phyloP scores from a whole-genome alignment of 2,113 vertebrate genomes.

The Cervus canadensis region DNA sequence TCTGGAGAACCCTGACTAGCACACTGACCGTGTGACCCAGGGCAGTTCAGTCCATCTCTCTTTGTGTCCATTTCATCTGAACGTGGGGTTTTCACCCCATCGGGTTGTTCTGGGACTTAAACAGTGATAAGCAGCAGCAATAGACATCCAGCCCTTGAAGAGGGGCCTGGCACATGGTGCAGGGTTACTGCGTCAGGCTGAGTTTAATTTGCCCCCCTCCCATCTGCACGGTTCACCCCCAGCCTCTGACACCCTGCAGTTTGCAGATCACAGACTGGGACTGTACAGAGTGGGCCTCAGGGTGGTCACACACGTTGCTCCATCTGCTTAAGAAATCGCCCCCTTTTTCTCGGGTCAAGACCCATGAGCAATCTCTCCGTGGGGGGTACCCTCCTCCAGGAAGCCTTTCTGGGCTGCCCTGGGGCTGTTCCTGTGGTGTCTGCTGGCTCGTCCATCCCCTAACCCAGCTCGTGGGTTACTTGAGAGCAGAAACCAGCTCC shows the following conservation, averaged over 20 bases:
- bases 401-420: neutral
- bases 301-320: neutral
- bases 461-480: neutral
- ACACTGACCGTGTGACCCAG: neutral
- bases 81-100: neutral
- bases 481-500: neutral
- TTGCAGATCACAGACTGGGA: neutral
- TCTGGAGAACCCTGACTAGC: neutral
- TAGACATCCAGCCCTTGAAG: neutral
- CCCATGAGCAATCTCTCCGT: neutral
- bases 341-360: neutral
- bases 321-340: neutral
- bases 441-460: neutral
- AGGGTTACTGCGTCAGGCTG: rapidly evolving
- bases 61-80: neutral
- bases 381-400: neutral
- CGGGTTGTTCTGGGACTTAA: neutral
- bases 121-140: neutral
- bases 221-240: neutral
- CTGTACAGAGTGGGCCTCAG: neutral
- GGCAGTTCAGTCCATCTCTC: neutral
- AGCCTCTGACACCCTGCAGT: neutral
- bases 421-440: neutral
- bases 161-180: neutral
- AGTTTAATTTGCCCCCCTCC: neutral